Evolutionary conservation across 2,888 invertebrate genomes (phyloP).

Genomic region (Meganola albula): DNA sequence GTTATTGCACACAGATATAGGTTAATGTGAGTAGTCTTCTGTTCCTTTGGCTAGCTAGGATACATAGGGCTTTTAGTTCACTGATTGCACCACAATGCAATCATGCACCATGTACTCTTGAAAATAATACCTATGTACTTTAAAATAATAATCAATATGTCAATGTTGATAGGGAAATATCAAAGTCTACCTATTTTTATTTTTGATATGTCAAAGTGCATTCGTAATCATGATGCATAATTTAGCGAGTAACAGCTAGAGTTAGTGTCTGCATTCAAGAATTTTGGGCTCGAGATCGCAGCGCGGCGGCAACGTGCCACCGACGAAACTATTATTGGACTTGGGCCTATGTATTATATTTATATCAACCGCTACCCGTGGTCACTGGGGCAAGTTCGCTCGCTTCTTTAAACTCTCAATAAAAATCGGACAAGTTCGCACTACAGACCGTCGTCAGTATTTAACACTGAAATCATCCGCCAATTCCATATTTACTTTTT

Average conservation of each 20-base stretch:
- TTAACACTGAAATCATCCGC: constrained; percentile 36
- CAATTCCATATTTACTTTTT: too few species aligned
- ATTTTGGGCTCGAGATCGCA: constrained; percentile 34
- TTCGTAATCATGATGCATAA: constrained; percentile 20
- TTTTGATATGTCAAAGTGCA: constrained; percentile 36
- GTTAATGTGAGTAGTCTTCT: constrained; percentile 19
- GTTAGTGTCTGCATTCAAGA: constrained; percentile 26
- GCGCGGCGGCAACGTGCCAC: constrained; percentile 42
- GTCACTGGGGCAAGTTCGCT: constrained; percentile 74
- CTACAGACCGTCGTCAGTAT: constrained; percentile 56
- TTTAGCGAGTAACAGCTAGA: constrained; percentile 24
- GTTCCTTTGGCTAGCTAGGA: not conserved
- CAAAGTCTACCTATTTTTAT: too few species aligned
- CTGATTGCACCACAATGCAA: too few species aligned
- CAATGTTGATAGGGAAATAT: too few species aligned
- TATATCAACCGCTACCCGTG: constrained; percentile 56
- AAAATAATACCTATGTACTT: too few species aligned
- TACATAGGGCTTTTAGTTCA: too few species aligned
- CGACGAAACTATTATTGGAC: constrained; percentile 49
- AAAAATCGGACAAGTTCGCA: constrained; percentile 72
- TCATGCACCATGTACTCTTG: too few species aligned
- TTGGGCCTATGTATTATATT: constrained; percentile 58
- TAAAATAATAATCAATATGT: too few species aligned
- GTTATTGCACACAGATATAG: constrained; percentile 21
- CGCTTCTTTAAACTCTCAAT: constrained; percentile 62